Base-by-base conservation (phyloP, 2,888 invertebrate species). In the Lasioglossum marginatum region DNA sequence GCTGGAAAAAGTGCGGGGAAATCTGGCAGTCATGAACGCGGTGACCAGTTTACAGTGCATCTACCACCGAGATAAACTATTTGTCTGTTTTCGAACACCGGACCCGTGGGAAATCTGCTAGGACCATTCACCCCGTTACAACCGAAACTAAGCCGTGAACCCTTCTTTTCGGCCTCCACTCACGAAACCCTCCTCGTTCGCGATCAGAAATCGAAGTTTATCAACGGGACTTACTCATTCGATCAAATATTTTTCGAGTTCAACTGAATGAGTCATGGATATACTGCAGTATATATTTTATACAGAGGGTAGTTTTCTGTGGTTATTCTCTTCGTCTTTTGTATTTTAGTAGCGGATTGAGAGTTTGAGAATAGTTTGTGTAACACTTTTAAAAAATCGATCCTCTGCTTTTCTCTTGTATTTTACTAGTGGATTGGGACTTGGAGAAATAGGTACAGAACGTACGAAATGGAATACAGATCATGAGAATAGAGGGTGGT, bases 11-110 rank as follows among this genome's bases (percentile, higher is more conserved):
- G 77, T 80, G 52, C 31, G 66, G 52, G 48, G 31, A 57, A 86
- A 89, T 57, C 72, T 78, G 76, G 31, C 76, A 79, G 79, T 77
- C 86, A 63, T 63, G 73, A 70, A 77, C 52, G 52, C 72, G 80
- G 77, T 90, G 88, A 86, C 86, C 86, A 72, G 85, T 79, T 85
- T 85, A 43, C 77, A 68, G 37, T 60, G 71, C 37, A 52, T 52
- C 23, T n/a, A 52, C n/a, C 23, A 16, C 12, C 63, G 45, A 45
- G 77, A 77, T 85, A 85, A 85, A 85, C 86, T 77, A 75, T 86
- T 86, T 83, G 74, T 81, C 68, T 70, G 85, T 81, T 86, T 80
- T 77, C 81, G 40, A 77, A 80, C 48, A 31, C 34, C 16, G 63
- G 57, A 8, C 85, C 76, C 72, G 0, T 12, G 77, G 84, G 85